Percentiles rank a stretch among this genome's conserved stretches.
Conservation (phyloP, 30 jellyfish, hydroid and myxozoan species). For the Chironex yamaguchii region DNA sequence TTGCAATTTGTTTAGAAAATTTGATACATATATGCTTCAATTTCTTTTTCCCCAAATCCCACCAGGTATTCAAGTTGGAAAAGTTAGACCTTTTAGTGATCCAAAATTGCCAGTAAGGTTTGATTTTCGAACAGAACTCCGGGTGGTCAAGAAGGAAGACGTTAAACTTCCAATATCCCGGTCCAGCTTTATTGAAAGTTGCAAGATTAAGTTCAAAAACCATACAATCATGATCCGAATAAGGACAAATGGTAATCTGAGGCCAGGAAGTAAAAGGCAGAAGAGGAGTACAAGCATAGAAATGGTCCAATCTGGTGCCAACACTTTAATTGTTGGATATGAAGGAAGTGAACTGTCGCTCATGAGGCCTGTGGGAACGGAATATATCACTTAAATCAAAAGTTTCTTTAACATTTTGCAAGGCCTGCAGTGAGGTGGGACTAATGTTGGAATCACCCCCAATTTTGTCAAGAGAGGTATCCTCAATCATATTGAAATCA, state of each 20-base stretch:
- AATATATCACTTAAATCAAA: slow-evolving; percentile 4
- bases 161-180: slow-evolving; percentile 14
- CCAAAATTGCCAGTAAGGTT: neutral
- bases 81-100: neutral
- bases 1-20: neutral
- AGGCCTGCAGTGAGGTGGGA: neutral
- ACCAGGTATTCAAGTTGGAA: neutral
- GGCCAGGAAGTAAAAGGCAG: neutral
- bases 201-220: neutral
- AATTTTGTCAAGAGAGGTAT: neutral
- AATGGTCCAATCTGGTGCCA: neutral
- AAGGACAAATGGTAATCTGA: slow-evolving; percentile 2
- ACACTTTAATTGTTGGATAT: slow-evolving; percentile 5
- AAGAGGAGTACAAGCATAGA: neutral
- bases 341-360: slow-evolving; percentile 3
- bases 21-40: neutral
- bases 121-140: neutral
- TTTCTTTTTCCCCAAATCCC: slow-evolving; percentile 14
- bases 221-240: slow-evolving; percentile 22
- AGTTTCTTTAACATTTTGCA: neutral
- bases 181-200: neutral
- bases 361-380: slow-evolving; percentile 11
- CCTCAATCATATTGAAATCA: slow-evolving; percentile 37
- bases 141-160: neutral
- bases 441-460: slow-evolving; percentile 43